Evolutionary conservation across 2,888 invertebrate species (phyloP).

Genomic region (Chydorus sphaericus): DNA sequence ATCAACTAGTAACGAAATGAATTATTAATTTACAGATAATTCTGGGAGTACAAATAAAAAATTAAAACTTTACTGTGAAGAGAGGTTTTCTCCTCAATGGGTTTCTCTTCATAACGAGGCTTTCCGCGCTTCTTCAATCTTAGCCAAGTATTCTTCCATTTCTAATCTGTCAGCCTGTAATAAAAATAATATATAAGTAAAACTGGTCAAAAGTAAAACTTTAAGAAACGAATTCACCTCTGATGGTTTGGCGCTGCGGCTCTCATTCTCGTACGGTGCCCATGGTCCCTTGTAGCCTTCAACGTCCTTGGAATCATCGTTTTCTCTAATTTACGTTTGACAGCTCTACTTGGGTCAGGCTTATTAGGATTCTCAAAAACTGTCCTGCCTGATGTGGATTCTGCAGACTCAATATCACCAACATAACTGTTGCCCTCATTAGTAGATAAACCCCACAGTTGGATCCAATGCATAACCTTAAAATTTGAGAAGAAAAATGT

Average conservation of each 20-base stretch:
- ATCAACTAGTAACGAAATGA: conserved; percentile 48
- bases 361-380: conserved; percentile 75
- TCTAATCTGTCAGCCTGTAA: conserved; percentile 72
- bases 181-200: conserved; percentile 1
- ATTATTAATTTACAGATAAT: background rate
- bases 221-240: conserved; percentile 36
- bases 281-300: conserved; percentile 95
- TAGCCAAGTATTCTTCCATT: conserved; percentile 82
- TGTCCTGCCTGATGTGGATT: conserved; percentile 61
- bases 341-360: conserved; percentile 34
- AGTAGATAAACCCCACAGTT: conserved; percentile 44
- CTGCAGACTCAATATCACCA: conserved; percentile 50
- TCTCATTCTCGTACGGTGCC: conserved; percentile 87
- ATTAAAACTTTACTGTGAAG: conserved; percentile 56
- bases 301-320: conserved; percentile 79
- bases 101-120: conserved; percentile 67
- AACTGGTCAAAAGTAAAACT: background rate
- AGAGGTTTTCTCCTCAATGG: conserved; percentile 86
- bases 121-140: conserved; percentile 75
- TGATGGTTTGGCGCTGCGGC: conserved; percentile 71
- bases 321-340: conserved; percentile 68
- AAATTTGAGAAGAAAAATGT: conserved; percentile 12
- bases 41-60: no score
- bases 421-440: conserved; percentile 33
- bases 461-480: conserved; percentile 83